Evolutionary conservation across 2,113 vertebrate genomes (phyloP).

Genomic region (Echinops telfairi): DNA sequence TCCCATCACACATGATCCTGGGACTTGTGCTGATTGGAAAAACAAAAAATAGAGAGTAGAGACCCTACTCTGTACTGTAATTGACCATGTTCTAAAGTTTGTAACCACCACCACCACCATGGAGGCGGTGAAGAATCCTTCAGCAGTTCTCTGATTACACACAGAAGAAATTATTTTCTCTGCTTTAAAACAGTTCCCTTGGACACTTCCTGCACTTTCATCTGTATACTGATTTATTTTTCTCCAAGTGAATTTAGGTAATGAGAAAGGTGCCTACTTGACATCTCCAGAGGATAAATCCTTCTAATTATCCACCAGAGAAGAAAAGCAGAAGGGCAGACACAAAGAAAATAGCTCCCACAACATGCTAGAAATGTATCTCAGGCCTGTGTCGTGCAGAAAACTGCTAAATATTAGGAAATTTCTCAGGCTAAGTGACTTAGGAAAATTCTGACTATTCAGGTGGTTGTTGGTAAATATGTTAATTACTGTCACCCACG

Average conservation of each 20-base stretch:
- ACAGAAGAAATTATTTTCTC: slow-evolving; percentile 57
- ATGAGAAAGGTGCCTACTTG: slow-evolving; percentile 72
- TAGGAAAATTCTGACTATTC: slow-evolving; percentile 11
- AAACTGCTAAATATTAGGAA: slow-evolving; percentile 54
- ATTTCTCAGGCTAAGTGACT: neutral
- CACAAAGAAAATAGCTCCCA: slow-evolving; percentile 61
- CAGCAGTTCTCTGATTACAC: slow-evolving; percentile 28
- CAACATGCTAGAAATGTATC: slow-evolving; percentile 48
- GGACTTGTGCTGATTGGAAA: slow-evolving; percentile 37
- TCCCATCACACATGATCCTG: neutral
- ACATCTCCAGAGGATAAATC: slow-evolving; percentile 76
- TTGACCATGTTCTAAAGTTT: slow-evolving; percentile 60
- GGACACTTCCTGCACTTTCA: slow-evolving; percentile 65
- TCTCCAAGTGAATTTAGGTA: slow-evolving; percentile 72
- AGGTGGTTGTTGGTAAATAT: slow-evolving; percentile 9
- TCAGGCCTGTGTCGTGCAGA: slow-evolving; percentile 32
- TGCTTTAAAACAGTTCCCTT: slow-evolving; percentile 52
- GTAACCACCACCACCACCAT: neutral
- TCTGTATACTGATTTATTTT: slow-evolving; percentile 73
- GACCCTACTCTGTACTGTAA: slow-evolving; percentile 41
- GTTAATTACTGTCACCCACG: slow-evolving; percentile 1
- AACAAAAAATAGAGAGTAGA: neutral
- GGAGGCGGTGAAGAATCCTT: slow-evolving; percentile 41
- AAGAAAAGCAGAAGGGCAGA: slow-evolving; percentile 66
- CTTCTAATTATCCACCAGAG: slow-evolving; percentile 71